Conservation (phyloP, 2,797 vertebrate genomes). For the Ptychobarbus kaznakovi region DNA sequence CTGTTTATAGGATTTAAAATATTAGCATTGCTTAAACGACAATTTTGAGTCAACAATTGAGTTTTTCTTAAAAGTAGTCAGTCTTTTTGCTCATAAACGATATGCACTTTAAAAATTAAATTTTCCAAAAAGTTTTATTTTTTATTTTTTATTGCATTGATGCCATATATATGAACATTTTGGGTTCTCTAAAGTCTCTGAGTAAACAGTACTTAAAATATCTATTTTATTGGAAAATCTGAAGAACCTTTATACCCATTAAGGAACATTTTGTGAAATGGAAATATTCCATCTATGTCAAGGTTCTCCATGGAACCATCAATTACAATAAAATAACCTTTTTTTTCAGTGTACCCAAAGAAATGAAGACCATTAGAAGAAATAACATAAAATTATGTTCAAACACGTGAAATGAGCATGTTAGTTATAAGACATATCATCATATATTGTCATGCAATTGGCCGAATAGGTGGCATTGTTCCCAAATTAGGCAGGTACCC, state of each 20-base stretch:
- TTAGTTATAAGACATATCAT: background rate
- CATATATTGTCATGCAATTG: background rate
- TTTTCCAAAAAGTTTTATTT: background rate
- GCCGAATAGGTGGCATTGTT: background rate
- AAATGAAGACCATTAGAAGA: background rate
- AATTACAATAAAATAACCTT: no score
- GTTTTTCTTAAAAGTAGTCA: background rate
- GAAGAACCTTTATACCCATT: no score
- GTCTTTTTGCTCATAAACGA: background rate
- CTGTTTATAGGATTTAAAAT: background rate
- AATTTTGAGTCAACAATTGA: background rate
- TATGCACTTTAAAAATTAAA: background rate
- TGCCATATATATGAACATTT: background rate
- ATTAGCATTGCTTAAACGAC: background rate
- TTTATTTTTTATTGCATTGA: background rate
- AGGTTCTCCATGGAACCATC: no score
- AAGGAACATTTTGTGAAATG: no score
- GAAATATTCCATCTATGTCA: no score
- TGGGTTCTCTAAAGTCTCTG: no score
- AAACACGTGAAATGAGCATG: background rate
- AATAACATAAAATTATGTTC: background rate
- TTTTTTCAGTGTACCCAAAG: background rate
- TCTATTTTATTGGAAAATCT: background rate
- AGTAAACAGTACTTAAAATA: background rate
- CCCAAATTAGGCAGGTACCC: background rate